These are phyloP conservation scores for Coturnix japonica DNA, from an alignment of 2,113 vertebrate species.

Conservation along the genomic window DNA sequence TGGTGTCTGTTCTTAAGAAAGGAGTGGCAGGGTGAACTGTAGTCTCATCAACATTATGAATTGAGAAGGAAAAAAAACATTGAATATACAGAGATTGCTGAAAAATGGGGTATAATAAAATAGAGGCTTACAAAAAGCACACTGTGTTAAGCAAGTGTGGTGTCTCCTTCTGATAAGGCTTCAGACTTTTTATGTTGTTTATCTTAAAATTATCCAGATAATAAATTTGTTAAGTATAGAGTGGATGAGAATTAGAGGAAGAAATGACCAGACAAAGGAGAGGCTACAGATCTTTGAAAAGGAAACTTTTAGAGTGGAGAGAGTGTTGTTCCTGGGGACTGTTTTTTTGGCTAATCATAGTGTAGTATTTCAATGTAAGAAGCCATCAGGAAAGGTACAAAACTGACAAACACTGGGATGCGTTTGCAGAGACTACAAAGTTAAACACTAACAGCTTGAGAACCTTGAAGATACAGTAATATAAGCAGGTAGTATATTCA, in stretches of 20 bases:
- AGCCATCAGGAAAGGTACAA: background rate
- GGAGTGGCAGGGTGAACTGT: background rate
- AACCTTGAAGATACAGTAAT: background rate
- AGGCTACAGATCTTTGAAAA: background rate
- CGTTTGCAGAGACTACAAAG: background rate
- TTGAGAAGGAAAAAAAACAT: background rate
- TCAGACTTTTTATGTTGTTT: background rate
- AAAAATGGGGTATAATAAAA: background rate
- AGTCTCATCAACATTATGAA: background rate
- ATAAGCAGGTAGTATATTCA: background rate
- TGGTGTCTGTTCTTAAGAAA: background rate
- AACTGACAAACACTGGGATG: background rate
- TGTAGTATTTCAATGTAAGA: background rate
- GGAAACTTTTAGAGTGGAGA: background rate
- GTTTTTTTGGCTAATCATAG: background rate
- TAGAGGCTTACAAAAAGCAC: background rate
- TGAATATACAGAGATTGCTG: background rate
- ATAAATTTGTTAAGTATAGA: background rate
- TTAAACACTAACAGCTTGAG: background rate
- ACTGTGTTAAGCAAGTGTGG: background rate
- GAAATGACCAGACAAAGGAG: background rate
- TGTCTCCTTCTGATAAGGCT: background rate
- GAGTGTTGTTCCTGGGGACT: background rate
- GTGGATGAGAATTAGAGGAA: background rate
- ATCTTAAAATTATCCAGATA: background rate